A percentile compares a stretch with the other conserved stretches of the same genome.
Conservation (phyloP, 2,888 invertebrate genomes). For the Tinea semifulvella region DNA sequence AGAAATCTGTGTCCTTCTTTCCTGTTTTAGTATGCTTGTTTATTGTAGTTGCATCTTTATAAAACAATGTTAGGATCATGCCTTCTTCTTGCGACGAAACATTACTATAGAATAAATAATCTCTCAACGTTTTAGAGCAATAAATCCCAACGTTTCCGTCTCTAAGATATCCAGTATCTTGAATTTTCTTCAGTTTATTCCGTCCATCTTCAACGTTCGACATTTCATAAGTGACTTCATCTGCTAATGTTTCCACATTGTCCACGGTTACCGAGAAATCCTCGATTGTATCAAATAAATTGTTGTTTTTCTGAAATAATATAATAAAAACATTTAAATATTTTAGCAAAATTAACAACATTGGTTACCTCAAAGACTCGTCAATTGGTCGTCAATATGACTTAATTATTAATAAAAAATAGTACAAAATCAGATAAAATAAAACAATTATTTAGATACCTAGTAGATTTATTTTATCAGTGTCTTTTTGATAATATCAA, state of each 20-base stretch:
- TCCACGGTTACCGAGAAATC: constrained; percentile 24
- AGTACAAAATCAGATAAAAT: too few species aligned
- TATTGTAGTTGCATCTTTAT: constrained; percentile 9
- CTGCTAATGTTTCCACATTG: constrained; percentile 20
- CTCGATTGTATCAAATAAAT: constrained; percentile 18
- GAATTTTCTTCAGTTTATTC: constrained; percentile 11
- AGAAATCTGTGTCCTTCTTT: background rate
- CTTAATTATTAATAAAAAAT: too few species aligned
- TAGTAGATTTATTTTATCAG: too few species aligned
- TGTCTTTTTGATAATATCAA: too few species aligned
- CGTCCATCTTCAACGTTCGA: background rate
- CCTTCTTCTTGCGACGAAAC: constrained; percentile 29
- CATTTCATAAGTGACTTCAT: constrained; percentile 7
- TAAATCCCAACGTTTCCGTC: constrained; percentile 28
- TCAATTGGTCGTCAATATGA: too few species aligned
- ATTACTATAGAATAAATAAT: constrained; percentile 25
- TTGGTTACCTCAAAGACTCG: background rate
- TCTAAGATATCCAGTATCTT: constrained; percentile 22
- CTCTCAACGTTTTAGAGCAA: constrained; percentile 28
- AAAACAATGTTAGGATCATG: constrained; percentile 24
- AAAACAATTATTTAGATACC: too few species aligned
- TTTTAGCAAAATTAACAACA: background rate
- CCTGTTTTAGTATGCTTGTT: background rate
- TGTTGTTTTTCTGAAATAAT: constrained; percentile 4
- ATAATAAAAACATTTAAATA: background rate